Evolutionary conservation across 92 coral and sea anemone genomes (phyloP).

Genomic region (Phymanthus crucifer): DNA sequence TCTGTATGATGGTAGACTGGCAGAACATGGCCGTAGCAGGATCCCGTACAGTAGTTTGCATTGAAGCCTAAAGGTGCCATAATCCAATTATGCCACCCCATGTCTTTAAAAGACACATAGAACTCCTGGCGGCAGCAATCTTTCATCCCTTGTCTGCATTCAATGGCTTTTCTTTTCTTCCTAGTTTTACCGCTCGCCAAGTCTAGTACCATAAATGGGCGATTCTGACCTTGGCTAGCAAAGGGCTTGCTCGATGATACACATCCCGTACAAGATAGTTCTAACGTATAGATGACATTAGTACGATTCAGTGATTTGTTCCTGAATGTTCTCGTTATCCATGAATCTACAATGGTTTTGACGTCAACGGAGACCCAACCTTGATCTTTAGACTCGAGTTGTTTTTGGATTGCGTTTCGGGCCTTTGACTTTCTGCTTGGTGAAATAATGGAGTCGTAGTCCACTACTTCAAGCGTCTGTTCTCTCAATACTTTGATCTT

Average conservation of each 20-base stretch:
- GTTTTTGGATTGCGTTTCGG: constrained; percentile 19
- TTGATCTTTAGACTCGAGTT: constrained; percentile 14
- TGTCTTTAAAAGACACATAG: constrained; percentile 49
- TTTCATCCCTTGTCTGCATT: constrained; percentile 43
- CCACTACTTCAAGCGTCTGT: constrained; percentile 18
- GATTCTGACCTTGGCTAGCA: constrained; percentile 41
- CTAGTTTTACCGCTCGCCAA: constrained; percentile 38
- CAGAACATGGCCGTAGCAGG: constrained; percentile 42
- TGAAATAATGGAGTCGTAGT: background rate
- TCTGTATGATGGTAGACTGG: constrained; percentile 41
- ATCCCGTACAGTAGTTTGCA: constrained; percentile 68
- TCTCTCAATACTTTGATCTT: constrained; percentile 4
- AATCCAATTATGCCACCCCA: constrained; percentile 77
- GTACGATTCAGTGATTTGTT: constrained; percentile 25
- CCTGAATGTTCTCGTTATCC: constrained; percentile 42
- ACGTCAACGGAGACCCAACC: constrained; percentile 52
- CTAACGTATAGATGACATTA: constrained; percentile 26
- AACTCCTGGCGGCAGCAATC: constrained; percentile 58
- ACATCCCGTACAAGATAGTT: constrained; percentile 57
- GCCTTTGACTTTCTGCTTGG: constrained; percentile 11
- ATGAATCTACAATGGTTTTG: constrained; percentile 29
- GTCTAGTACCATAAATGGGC: constrained; percentile 63
- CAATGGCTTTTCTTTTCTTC: constrained; percentile 39
- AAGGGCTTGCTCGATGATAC: constrained; percentile 30
- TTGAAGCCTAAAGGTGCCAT: constrained; percentile 53